Percentiles rank a stretch among this genome's conserved stretches.
phyloP scores from a whole-genome alignment of 2,113 vertebrate species.

The Tricholaema leucomelas region DNA sequence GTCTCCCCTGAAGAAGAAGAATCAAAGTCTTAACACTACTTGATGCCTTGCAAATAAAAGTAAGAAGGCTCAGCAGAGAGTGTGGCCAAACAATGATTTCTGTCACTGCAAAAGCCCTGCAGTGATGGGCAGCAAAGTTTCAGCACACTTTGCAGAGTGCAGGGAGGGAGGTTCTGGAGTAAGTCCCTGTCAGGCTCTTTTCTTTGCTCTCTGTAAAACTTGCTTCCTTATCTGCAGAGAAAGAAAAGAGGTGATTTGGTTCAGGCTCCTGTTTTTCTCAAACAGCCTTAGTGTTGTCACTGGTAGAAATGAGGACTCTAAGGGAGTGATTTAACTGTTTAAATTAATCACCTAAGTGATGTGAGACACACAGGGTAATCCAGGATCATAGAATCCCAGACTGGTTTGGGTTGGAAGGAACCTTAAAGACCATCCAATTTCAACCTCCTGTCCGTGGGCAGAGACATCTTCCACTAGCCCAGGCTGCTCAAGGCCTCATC shows the following conservation, averaged over 20 bases:
- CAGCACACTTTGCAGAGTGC: background rate
- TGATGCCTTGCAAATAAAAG: background rate
- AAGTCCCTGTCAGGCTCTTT: background rate
- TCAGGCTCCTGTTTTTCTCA: background rate
- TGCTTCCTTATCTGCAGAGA: background rate
- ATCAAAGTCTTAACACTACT: background rate
- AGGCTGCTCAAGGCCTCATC: no score
- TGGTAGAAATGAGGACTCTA: background rate
- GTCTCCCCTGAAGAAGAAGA: background rate
- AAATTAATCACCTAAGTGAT: background rate
- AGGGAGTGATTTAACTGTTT: background rate
- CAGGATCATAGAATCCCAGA: no score
- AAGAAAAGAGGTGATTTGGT: background rate
- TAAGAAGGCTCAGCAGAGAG: background rate
- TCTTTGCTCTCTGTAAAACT: background rate
- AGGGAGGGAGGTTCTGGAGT: background rate
- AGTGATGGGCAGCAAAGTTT: background rate
- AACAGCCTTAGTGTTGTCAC: background rate
- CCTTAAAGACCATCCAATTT: no score
- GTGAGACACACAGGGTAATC: no score
- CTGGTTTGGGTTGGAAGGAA: no score
- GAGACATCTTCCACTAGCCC: no score
- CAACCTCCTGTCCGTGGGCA: no score
- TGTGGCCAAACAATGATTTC: background rate
- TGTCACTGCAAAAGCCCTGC: background rate